Percentiles rank a stretch among this genome's conserved stretches.
Evolutionary conservation across 2,113 vertebrate species (phyloP).

Genomic region (Pica pica): DNA sequence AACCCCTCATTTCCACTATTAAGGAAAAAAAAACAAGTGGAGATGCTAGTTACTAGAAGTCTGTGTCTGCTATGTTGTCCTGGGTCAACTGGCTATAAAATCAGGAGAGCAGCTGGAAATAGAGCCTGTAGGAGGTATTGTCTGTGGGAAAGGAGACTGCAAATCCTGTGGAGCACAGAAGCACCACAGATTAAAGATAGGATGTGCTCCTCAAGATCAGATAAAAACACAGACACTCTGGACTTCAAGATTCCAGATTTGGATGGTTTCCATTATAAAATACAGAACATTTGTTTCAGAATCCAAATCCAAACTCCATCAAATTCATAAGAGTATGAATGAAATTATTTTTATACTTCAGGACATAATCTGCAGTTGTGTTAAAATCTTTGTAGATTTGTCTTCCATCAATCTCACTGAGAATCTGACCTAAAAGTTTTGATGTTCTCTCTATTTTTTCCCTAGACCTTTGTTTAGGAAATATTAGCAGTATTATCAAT

Average conservation of each 20-base stretch:
- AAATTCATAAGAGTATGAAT: neutral
- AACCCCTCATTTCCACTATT: neutral
- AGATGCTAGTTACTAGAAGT: neutral
- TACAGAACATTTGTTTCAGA: neutral
- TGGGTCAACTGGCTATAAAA: neutral
- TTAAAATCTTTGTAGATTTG: neutral
- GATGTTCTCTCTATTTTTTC: neutral
- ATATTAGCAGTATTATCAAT: neutral
- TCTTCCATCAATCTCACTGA: neutral
- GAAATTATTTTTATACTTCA: neutral
- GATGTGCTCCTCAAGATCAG: neutral
- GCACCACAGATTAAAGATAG: neutral
- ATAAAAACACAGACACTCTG: neutral
- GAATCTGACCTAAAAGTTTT: neutral
- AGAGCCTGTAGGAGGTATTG: neutral
- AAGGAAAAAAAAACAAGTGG: neutral
- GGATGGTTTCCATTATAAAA: neutral
- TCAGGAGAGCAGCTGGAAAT: neutral
- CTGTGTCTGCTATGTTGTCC: neutral
- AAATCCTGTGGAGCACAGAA: neutral
- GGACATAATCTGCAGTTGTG: neutral
- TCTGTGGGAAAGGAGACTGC: neutral
- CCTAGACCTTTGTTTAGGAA: neutral
- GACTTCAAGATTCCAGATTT: neutral
- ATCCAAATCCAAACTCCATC: neutral